Conservation (phyloP, 2,797 vertebrate species). For the Tiaroga cobitis region DNA sequence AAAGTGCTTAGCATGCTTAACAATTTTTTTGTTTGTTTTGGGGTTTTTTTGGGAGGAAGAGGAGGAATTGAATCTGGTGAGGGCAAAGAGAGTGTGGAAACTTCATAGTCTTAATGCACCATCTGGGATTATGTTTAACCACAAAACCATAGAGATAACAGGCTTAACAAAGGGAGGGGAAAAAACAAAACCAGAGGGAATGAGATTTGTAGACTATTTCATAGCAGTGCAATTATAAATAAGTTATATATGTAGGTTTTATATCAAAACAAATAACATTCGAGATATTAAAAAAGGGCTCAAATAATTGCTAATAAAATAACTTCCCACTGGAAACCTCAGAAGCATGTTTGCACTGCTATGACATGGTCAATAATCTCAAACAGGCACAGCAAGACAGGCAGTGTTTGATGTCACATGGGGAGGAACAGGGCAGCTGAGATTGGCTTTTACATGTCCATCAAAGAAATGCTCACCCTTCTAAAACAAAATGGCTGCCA, state of each 20-base stretch:
- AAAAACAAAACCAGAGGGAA: constrained; percentile 36
- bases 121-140: constrained; percentile 28
- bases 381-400: constrained; percentile 59
- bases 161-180: not conserved
- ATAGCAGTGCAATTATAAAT: constrained; percentile 38
- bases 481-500: constrained; percentile 96
- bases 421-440: constrained; percentile 56
- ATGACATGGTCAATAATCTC: constrained; percentile 35
- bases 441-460: constrained; percentile 61
- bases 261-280: not conserved
- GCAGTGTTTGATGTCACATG: constrained; percentile 46
- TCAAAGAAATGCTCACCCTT: constrained; percentile 93
- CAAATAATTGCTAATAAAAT: not conserved
- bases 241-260: constrained; percentile 3
- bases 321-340: not conserved
- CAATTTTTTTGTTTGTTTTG: not conserved
- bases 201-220: constrained; percentile 41
- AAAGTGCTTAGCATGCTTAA: not conserved
- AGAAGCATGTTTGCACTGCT: constrained; percentile 14
- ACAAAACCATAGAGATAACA: constrained; percentile 32
- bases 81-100: not conserved
- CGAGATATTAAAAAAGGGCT: constrained; percentile 4
- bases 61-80: constrained; percentile 13
- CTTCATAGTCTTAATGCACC: constrained; percentile 8
- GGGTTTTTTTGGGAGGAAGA: not conserved